A percentile compares a stretch with the other conserved stretches of the same genome.
phyloP scores from a whole-genome alignment of 2,888 invertebrate species.

The Diplolepis rosae region DNA sequence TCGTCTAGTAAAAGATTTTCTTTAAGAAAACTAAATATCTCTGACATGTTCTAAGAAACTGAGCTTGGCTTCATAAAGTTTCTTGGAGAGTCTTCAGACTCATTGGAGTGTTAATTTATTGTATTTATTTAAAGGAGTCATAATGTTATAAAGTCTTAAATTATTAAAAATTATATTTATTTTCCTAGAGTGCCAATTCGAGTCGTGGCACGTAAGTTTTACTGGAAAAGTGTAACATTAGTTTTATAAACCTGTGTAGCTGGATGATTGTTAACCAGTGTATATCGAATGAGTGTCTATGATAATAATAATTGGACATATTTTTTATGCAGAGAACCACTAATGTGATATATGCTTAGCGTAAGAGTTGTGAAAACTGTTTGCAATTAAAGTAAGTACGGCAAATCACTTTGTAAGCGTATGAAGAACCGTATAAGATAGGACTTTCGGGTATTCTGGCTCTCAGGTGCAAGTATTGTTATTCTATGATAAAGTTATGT shows the following conservation, averaged over 20 bases:
- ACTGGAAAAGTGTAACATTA: background rate
- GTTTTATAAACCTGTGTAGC: background rate
- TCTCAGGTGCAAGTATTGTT: slow-evolving; percentile 70
- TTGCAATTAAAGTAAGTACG: background rate
- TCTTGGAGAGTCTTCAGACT: background rate
- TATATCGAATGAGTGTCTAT: background rate
- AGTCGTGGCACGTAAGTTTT: background rate
- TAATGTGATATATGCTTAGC: slow-evolving; percentile 50
- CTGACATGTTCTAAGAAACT: background rate
- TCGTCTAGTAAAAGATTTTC: background rate
- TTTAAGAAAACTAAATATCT: background rate
- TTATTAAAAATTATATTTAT: background rate
- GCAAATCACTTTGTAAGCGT: background rate
- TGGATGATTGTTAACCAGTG: background rate
- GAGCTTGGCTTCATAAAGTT: background rate
- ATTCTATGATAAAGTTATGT: slow-evolving; percentile 63
- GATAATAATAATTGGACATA: slow-evolving; percentile 24
- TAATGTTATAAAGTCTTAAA: background rate
- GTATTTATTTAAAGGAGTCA: slow-evolving; percentile 9
- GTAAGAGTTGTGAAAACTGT: slow-evolving; percentile 35
- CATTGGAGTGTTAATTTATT: background rate
- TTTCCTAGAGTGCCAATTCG: background rate
- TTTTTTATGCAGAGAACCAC: slow-evolving; percentile 41
- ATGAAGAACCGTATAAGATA: slow-evolving; percentile 31
- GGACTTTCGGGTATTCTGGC: slow-evolving; percentile 56